Evolutionary conservation across 2,888 invertebrate genomes (phyloP).

Genomic region (Malacosoma neustria): DNA sequence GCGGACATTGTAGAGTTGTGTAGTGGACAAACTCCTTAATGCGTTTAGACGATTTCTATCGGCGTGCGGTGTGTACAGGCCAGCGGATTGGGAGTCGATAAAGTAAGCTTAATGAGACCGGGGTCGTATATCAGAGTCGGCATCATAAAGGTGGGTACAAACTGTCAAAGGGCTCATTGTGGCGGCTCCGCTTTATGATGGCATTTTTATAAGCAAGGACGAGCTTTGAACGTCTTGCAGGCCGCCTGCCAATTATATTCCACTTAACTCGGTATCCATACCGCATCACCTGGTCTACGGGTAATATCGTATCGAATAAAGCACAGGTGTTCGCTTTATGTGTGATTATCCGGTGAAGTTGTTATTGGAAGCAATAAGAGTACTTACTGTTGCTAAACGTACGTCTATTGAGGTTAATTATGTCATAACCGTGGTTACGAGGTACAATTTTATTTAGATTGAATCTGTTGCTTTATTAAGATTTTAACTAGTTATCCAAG

Average conservation of each 20-base stretch:
- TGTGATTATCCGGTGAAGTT: neutral
- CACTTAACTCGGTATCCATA: conserved; percentile 52
- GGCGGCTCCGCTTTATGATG: conserved; percentile 65
- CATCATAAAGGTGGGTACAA: conserved; percentile 67
- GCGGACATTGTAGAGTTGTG: too few species aligned
- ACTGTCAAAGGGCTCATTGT: conserved; percentile 72
- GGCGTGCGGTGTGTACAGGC: conserved; percentile 39
- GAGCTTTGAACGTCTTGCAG: conserved; percentile 57
- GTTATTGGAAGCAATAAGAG: neutral
- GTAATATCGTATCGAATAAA: conserved; percentile 13
- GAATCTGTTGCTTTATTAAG: too few species aligned
- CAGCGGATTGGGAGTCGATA: conserved; percentile 54
- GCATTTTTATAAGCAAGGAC: conserved; percentile 72
- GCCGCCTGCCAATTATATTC: conserved; percentile 72
- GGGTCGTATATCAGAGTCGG: conserved; percentile 63
- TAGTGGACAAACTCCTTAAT: conserved; percentile 2
- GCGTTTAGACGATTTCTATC: conserved; percentile 51
- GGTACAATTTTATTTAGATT: too few species aligned
- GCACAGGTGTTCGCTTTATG: neutral
- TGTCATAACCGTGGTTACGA: neutral
- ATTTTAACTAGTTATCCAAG: too few species aligned
- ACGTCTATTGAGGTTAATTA: conserved; percentile 9
- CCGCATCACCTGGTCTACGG: conserved; percentile 22
- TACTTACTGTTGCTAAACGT: conserved; percentile 9
- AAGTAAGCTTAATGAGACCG: conserved; percentile 67